Percentiles rank a stretch among this genome's conserved stretches.
Conservation (phyloP, 2,888 invertebrate genomes). For the Diaprepes abbreviatus region DNA sequence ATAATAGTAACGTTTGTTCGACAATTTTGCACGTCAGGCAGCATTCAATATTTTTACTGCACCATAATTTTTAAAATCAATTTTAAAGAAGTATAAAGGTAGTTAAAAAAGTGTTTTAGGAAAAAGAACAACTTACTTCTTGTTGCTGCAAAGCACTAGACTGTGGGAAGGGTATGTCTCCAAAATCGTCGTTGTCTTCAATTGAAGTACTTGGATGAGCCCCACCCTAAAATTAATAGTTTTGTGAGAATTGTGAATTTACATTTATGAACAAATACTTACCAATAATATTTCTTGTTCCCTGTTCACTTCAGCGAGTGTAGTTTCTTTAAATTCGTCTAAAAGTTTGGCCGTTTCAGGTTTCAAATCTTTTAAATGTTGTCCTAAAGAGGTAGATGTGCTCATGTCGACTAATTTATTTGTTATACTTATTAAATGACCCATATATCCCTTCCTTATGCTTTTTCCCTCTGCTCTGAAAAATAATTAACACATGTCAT, state of each 20-base stretch:
- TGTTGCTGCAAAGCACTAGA: conserved; percentile 70
- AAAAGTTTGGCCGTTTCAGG: conserved; percentile 67
- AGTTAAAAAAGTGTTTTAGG: background rate
- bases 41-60: too few species aligned
- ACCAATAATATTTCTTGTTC: conserved; percentile 64
- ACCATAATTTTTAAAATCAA: too few species aligned
- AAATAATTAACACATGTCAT: too few species aligned
- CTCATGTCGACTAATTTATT: conserved; percentile 71
- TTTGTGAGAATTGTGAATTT: too few species aligned
- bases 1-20: too few species aligned
- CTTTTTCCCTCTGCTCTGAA: conserved; percentile 70
- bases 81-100: too few species aligned
- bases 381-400: conserved; percentile 71
- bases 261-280: too few species aligned
- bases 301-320: conserved; percentile 62
- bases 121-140: conserved; percentile 62
- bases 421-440: conserved; percentile 75
- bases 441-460: conserved; percentile 76
- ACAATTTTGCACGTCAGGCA: too few species aligned
- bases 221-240: conserved; percentile 63
- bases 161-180: conserved; percentile 70
- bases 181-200: conserved; percentile 70
- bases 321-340: conserved; percentile 63
- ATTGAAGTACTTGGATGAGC: conserved; percentile 67
- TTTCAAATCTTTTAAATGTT: conserved; percentile 70